Evolutionary conservation across 2,888 invertebrate species (phyloP), one percentile per base, ranked within the genome.

Genomic region (Leucophora obtusa): DNA sequence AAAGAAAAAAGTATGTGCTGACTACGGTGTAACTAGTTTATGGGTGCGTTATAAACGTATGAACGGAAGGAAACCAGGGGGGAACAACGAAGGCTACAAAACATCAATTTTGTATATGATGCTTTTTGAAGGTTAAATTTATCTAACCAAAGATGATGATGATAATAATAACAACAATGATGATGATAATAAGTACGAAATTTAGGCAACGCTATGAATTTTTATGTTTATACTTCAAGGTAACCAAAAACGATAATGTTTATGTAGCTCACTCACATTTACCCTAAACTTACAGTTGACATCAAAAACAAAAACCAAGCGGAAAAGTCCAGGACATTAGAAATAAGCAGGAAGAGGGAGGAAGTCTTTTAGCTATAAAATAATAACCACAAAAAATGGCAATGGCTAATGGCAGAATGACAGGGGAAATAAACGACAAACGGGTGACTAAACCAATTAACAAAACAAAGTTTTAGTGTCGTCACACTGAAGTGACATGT

Each of bases 371-470:
- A 63, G 24, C 50, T 51, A 33, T 63, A 63, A 51, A 59, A 33
- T 51, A 63, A 28, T 47, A 63, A 63, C 63, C 63, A 33, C 63
- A 17, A 38, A 54, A 43, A 51, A 24, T n/a, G 28, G 28, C 14
- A 35, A 53, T 56, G 56, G 65, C 60, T 69, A 65, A 59, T 62
- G 72, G 54, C 68, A 53, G 66, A 54, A 58, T 18, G 38, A 38
- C 14, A 53, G 53, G 18, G n/a, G 33, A 59, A 47, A 66, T 28
- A 63, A 65, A 43, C 58, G 51, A 63, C 65, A 74, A 87, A 86
- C 87, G 87, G 87, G 88, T 88, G 87, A 87, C 87, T 86, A 85
- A 87, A 88, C 86, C 87, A 87, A 88, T 87, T 87, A 87, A 87
- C 87, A 87, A 86, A 72, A 80, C 76, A 79, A 82, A 76, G 69